Evolutionary conservation across 1,140 invertebrate species (phyloP).

Genomic region (Spodoptera frugiperda): DNA sequence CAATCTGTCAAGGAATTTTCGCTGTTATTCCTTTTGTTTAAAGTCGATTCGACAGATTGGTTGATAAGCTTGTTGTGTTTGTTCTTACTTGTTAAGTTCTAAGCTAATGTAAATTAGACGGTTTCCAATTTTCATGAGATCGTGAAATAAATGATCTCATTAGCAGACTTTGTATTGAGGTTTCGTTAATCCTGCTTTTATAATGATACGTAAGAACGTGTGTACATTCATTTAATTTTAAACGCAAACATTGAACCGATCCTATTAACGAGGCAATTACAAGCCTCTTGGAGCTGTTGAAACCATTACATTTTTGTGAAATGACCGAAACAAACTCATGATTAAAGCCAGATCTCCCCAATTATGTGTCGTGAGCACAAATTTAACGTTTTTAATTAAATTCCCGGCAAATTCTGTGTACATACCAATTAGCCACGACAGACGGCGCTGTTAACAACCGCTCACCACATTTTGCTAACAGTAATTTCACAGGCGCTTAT

Average conservation of each 20-base stretch:
- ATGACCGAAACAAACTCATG: conserved; percentile 25
- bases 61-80: too few species aligned
- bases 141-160: too few species aligned
- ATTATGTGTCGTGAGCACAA: conserved; percentile 36
- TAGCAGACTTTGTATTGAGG: too few species aligned
- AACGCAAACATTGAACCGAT: neutral
- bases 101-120: too few species aligned
- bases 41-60: too few species aligned
- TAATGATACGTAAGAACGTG: too few species aligned
- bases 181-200: too few species aligned
- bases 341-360: conserved; percentile 40
- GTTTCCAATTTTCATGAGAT: too few species aligned
- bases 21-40: too few species aligned
- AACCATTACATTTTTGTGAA: conserved; percentile 25
- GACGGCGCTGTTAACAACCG: neutral
- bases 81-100: too few species aligned
- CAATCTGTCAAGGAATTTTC: neutral
- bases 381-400: conserved; percentile 45
- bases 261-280: neutral
- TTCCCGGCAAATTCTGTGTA: conserved; percentile 10
- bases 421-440: conserved; percentile 26
- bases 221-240: neutral
- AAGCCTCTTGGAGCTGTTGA: neutral
- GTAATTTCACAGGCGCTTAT: conserved; percentile 24
- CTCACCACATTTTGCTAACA: conserved; percentile 15